Percentiles rank a stretch among this genome's conserved stretches.
Evolutionary conservation across 2,797 vertebrate species (phyloP).

Genomic region (Hylomyscus alleni): DNA sequence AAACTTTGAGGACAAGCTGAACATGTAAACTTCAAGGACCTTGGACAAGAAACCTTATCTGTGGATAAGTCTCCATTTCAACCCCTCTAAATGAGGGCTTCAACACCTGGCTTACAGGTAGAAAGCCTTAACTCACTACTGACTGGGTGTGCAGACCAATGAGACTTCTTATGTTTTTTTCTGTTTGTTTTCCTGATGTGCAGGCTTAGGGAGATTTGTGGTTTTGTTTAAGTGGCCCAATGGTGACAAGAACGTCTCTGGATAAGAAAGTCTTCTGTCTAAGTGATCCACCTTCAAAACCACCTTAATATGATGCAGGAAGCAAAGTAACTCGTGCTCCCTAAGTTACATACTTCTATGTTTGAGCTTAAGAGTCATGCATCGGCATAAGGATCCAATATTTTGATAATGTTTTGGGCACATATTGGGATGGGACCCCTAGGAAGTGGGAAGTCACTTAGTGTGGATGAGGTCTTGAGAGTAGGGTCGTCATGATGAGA

Average conservation of each 20-base stretch:
- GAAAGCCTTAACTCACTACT: not conserved
- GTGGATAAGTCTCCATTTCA: not conserved
- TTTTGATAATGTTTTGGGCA: not conserved
- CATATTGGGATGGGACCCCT: not conserved
- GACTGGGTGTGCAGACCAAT: not conserved
- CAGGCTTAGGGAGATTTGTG: not conserved
- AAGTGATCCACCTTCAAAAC: not conserved
- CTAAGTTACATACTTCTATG: not conserved
- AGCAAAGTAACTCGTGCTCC: not conserved
- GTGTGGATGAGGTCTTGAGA: not conserved
- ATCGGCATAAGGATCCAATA: too few species aligned
- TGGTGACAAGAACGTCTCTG: not conserved
- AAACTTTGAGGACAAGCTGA: not conserved
- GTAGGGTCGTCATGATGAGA: not conserved
- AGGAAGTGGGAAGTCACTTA: not conserved
- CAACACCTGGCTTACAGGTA: not conserved
- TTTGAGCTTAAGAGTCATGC: not conserved
- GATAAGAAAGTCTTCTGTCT: not conserved
- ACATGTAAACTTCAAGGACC: not conserved
- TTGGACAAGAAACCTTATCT: constrained; percentile 32
- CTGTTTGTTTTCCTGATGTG: not conserved
- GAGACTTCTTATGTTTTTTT: not conserved
- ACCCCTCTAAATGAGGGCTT: not conserved
- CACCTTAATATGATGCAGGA: not conserved
- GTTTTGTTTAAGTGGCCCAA: constrained; percentile 43